Percentiles rank a stretch among this genome's conserved stretches.
Evolutionary conservation across 2,888 invertebrate genomes (phyloP).

Genomic region (Dendrolimus houi): DNA sequence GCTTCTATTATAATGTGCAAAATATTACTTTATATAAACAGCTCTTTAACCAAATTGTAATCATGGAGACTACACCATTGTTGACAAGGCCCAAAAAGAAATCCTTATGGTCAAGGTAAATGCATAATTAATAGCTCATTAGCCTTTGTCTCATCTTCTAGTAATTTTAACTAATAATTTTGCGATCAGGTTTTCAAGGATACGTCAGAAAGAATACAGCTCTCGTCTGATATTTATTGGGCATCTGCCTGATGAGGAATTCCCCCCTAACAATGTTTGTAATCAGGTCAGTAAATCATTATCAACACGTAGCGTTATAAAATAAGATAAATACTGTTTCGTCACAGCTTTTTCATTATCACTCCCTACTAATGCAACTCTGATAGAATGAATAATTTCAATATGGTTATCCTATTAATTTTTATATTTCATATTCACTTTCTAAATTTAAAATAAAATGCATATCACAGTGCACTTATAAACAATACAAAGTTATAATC

Average conservation of each 20-base stretch:
- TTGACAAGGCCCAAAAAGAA: conserved; percentile 53
- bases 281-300: conserved; percentile 81
- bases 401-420: too few relatives aligned
- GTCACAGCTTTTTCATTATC: too few relatives aligned
- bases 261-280: conserved; percentile 95
- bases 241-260: conserved; percentile 86
- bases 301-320: not conserved
- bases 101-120: conserved; percentile 67
- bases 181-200: conserved; percentile 81
- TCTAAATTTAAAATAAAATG: too few relatives aligned
- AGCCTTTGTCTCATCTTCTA: conserved; percentile 16
- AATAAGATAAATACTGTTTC: not conserved
- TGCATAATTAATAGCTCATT: conserved; percentile 14
- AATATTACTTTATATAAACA: too few relatives aligned
- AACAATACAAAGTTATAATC: too few relatives aligned
- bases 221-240: conserved; percentile 88
- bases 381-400: too few relatives aligned
- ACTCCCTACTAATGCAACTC: too few relatives aligned
- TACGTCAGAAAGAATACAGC: conserved; percentile 84
- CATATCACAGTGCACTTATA: too few relatives aligned
- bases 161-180: conserved; percentile 13
- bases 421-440: too few relatives aligned
- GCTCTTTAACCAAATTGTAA: conserved; percentile 9
- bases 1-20: too few relatives aligned
- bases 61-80: conserved; percentile 65